phyloP scores from a whole-genome alignment of 2,888 invertebrate genomes.

The Pollenia griseotomentosa region DNA sequence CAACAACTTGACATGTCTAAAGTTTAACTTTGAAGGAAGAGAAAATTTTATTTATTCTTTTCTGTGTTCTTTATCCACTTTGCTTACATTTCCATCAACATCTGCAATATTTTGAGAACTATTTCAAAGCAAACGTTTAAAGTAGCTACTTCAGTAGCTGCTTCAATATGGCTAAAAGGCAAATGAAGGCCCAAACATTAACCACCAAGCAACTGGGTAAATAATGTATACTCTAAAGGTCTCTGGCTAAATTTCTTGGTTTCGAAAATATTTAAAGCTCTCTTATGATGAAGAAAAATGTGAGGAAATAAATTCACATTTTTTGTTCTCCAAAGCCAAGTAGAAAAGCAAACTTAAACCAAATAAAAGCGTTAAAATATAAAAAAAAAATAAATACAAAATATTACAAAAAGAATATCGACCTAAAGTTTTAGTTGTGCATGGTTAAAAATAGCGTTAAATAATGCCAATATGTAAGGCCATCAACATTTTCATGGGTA shows the following conservation, averaged over 20 bases:
- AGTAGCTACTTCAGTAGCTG: constrained; percentile 82
- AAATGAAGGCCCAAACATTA: constrained; percentile 65
- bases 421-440: constrained; percentile 68
- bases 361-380: constrained; percentile 65
- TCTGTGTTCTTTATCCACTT: constrained; percentile 12
- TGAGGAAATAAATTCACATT: constrained; percentile 75
- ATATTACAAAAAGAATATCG: constrained; percentile 39
- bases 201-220: constrained; percentile 65
- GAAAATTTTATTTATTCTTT: constrained; percentile 42
- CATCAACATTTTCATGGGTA: constrained; percentile 67
- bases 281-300: constrained; percentile 75
- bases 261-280: constrained; percentile 25
- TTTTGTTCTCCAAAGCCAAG: constrained; percentile 12
- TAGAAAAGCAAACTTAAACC: not conserved
- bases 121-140: constrained; percentile 75
- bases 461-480: constrained; percentile 70
- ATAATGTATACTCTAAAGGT: constrained; percentile 60
- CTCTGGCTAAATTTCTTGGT: not conserved
- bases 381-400: constrained; percentile 22
- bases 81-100: constrained; percentile 59
- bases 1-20: constrained; percentile 60
- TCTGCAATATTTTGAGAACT: constrained; percentile 58
- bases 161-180: constrained; percentile 71
- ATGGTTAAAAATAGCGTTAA: constrained; percentile 73
- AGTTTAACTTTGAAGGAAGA: not conserved